Evolutionary conservation across 2,113 vertebrate genomes (phyloP).

Genomic region (Sturnus vulgaris): DNA sequence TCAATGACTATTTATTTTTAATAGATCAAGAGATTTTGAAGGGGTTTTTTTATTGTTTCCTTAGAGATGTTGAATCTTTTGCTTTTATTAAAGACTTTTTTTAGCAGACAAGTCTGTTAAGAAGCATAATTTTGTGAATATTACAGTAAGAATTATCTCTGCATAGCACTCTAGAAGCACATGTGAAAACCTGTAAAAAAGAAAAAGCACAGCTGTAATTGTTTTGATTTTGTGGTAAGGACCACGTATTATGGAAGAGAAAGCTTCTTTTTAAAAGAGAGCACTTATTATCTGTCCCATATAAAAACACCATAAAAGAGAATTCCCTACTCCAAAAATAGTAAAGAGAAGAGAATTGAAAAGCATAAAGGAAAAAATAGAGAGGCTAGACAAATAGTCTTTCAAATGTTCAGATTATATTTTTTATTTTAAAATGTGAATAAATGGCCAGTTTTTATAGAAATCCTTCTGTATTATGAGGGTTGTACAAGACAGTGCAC

Average conservation of each 20-base stretch:
- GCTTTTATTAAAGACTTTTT: slow-evolving; percentile 29
- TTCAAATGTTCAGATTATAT: neutral
- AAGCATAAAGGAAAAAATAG: neutral
- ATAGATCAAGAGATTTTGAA: neutral
- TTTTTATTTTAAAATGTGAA: neutral
- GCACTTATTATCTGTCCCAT: neutral
- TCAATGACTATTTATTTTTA: slow-evolving; percentile 42
- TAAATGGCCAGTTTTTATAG: neutral
- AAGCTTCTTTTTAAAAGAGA: neutral
- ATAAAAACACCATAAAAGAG: neutral
- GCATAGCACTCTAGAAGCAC: neutral
- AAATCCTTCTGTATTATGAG: neutral
- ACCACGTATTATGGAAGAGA: neutral
- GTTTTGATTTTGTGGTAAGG: neutral
- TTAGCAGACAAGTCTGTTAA: slow-evolving; percentile 48
- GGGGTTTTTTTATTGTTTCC: neutral
- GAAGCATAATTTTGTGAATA: neutral
- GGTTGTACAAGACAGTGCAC: neutral
- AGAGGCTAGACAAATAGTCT: neutral
- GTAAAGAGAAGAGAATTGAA: neutral
- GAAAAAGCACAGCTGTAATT: neutral
- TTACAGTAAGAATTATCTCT: neutral
- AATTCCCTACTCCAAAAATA: neutral
- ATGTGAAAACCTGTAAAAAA: neutral
- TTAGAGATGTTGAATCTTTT: slow-evolving; percentile 32